Evolutionary conservation across 2,113 vertebrate species (phyloP), one percentile per base, ranked within the genome.

Genomic region (Scatophagus argus): DNA sequence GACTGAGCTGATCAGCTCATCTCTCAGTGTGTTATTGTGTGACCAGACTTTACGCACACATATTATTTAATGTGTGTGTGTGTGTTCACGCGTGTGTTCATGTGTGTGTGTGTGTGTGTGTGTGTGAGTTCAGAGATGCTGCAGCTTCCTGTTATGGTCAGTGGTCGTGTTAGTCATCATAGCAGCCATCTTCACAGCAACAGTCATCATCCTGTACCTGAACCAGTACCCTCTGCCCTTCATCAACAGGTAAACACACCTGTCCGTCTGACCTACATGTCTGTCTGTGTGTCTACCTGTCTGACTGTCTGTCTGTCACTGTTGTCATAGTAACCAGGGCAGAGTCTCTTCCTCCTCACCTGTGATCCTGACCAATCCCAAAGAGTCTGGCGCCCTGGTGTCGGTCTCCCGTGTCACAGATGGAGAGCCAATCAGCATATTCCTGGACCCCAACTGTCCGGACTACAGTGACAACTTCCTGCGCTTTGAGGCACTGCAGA

Each of bases 361-460:
- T 0, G 62, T 96, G 29, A 96, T 98, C 93, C 96, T 93, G 79
- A 97, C 96, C 23, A 97, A 96, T 76, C 92, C 96, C 0, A 95
- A 95, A 0, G 95, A 97, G 6, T 94, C 94, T 49, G 93, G 96
- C 0, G 96, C 97, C 0, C 81, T 98, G 92, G 97, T 99, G 62
- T 97, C 97, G 5, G 96, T 98, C 3, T 97, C 97, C 43, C 93
- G 91, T 13, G 78, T 66, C 0, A 93, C 94, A 0, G 97, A 97
- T 56, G 95, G 96, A 77, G 96, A 97, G 0, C 96, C 93, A 77
- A 95, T 98, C 91, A 98, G 95, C 93, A 96, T 99, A 90, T 97
- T 96, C 87, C 94, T 98, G 4, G 98, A 98, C 82, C 97, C 97
- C 0, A 97, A 97, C 91, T 99, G 98, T 91, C 97, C 96, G 0